phyloP scores from a whole-genome alignment of 2,888 invertebrate genomes.

The Leucophenga maculata region DNA sequence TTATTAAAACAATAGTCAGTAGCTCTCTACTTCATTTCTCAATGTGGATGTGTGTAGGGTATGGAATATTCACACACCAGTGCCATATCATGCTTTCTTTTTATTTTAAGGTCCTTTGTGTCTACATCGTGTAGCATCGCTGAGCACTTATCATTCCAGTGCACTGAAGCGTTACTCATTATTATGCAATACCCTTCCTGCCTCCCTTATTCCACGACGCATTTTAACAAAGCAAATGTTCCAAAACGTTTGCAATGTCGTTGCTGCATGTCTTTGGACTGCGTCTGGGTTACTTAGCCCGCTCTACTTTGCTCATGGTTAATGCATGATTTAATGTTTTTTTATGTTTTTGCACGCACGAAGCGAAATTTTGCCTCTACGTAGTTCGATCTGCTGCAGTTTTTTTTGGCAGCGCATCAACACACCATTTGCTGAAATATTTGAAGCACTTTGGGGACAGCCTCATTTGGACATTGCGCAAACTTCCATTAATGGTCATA shows the following conservation, averaged over 20 bases:
- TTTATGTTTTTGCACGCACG: conserved; percentile 59
- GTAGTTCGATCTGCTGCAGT: conserved; percentile 37
- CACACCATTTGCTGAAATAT: conserved; percentile 55
- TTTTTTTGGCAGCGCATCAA: conserved; percentile 66
- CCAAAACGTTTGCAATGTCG: conserved; percentile 49
- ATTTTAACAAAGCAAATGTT: conserved; percentile 54
- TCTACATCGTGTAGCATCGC: conserved; percentile 36
- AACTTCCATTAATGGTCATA: conserved; percentile 64
- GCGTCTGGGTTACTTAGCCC: not conserved
- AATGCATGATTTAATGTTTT: conserved; percentile 67
- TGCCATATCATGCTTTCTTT: too few species aligned
- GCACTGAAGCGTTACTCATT: not conserved
- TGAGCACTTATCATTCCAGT: conserved; percentile 40
- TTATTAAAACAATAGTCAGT: too few species aligned
- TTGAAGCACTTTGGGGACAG: conserved; percentile 26
- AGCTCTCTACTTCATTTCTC: too few species aligned
- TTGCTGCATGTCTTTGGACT: not conserved
- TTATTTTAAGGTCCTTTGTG: not conserved
- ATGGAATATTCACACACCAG: too few species aligned
- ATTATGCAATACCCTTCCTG: not conserved
- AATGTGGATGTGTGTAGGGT: too few species aligned
- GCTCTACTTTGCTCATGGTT: conserved; percentile 58
- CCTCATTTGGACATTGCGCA: conserved; percentile 52
- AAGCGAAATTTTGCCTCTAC: conserved; percentile 9
- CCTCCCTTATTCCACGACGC: not conserved